phyloP scores from a whole-genome alignment of 2,113 vertebrate species.

The Paraplagusia blochii region DNA sequence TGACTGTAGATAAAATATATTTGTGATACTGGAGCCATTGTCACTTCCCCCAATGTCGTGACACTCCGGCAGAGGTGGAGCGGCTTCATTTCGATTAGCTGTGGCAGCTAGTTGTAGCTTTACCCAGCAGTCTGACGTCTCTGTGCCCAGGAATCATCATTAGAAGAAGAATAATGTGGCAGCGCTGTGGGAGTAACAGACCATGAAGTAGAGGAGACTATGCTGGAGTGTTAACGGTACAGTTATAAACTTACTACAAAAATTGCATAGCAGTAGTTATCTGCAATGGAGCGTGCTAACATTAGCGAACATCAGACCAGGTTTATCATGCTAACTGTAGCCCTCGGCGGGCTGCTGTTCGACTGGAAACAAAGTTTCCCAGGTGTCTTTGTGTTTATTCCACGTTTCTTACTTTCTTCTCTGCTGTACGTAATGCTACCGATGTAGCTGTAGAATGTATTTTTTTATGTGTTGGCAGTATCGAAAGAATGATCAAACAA shows the following conservation, averaged over 20 bases:
- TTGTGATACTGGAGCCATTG: slow-evolving; percentile 36
- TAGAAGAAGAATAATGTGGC: background rate
- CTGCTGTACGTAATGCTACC: background rate
- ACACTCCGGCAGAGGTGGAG: background rate
- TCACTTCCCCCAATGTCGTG: background rate
- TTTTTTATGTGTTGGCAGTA: no score
- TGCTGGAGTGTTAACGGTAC: background rate
- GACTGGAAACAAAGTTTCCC: slow-evolving; percentile 3
- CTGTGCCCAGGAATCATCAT: background rate
- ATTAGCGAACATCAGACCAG: slow-evolving; percentile 1
- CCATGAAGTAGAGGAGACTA: background rate
- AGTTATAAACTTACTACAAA: background rate
- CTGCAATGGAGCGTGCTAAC: slow-evolving; percentile 10
- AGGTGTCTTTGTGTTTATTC: background rate
- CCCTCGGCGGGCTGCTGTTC: background rate
- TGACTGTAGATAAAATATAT: background rate
- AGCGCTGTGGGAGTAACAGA: background rate
- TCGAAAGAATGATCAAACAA: no score
- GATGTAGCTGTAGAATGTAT: background rate
- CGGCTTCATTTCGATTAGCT: slow-evolving; percentile 7
- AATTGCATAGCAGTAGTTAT: background rate
- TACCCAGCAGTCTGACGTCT: background rate
- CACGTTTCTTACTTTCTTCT: background rate
- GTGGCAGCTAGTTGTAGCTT: slow-evolving; percentile 25
- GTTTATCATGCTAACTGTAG: slow-evolving; percentile 17